Conservation (phyloP, 2,113 vertebrate species). For the Chaetorhynchus papuensis region DNA sequence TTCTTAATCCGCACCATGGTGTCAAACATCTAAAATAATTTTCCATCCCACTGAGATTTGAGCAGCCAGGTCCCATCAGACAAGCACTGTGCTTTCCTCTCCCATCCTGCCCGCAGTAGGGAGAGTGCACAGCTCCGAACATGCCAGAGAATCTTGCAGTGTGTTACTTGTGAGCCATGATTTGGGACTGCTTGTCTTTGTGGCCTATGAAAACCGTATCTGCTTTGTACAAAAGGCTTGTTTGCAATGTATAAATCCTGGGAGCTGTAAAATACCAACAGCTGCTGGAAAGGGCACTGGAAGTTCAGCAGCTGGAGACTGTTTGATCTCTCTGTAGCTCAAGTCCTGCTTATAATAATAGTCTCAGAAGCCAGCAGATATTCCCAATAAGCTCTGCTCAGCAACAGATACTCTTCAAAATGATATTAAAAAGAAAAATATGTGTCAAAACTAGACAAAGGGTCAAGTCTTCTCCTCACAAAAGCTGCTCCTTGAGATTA, state of each 20-base stretch:
- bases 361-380: slow-evolving; percentile 25
- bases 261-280: slow-evolving; percentile 19
- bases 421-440: not conserved
- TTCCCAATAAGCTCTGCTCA: slow-evolving; percentile 20
- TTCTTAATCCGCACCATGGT: not conserved
- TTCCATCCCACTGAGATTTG: not conserved
- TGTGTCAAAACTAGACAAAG: slow-evolving; percentile 1
- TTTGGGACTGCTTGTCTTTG: not conserved
- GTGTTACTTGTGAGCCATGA: not conserved
- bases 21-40: not conserved
- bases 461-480: not conserved
- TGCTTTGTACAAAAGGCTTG: slow-evolving; percentile 14
- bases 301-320: slow-evolving; percentile 51
- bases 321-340: slow-evolving; percentile 43
- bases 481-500: slow-evolving; percentile 22
- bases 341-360: slow-evolving; percentile 14
- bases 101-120: rapidly evolving
- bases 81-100: not conserved
- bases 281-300: slow-evolving; percentile 28
- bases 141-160: not conserved
- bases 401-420: slow-evolving; percentile 21
- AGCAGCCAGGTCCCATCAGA: not conserved
- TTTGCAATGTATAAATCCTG: slow-evolving; percentile 1
- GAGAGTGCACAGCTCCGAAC: not conserved
- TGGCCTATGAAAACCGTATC: not conserved